Evolutionary conservation across 2,888 invertebrate species (phyloP), one percentile per base, ranked within the genome.

Genomic region (Monopis laevigella): DNA sequence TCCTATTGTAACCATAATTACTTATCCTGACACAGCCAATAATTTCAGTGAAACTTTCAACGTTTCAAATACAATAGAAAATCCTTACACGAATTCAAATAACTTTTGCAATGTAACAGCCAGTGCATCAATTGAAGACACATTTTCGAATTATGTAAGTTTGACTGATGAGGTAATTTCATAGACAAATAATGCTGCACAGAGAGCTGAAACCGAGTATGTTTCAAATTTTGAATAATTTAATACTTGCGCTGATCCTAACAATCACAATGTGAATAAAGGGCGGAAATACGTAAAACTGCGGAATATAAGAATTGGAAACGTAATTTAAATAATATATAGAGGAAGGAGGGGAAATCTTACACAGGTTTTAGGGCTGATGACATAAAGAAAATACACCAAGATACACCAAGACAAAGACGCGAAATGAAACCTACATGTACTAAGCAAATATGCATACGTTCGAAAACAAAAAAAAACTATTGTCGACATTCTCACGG

Each of bases 231-330:
- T 11, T 8, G 29, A 29, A 12, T 6, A 8, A 40, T 14, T 10
- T 26, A 28, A 12, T 28, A 16, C 27, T 27, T 40, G 14, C 26
- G 12, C 19, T 39, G 42, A 42, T 36, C 36, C 36, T 18, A 36
- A 36, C 12, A 36, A 42, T 42, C 28, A 36, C 16, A 36, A 29
- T 36, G 36, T 28, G 29, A 17, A 35, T 14, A 36, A 42, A 30
- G 21, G 40, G 19, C 18, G 42, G 27, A 43, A 40, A 34, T 30
- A 39, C 17, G 39, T 27, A 28, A 34, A 16, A 26, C 19, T 26
- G 39, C 39, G 13, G 44, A 44, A 13, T 38, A 36, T 41, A 12
- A 10, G 14, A 29, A 41, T n/a, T 44, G 44, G 44, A 44, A 44
- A 30, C 36, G 38, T n/a, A 41, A 30, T 19, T n/a, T 27, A 30